phyloP scores from a whole-genome alignment of 64 coral and sea anemone species.

The Porites australiensis region DNA sequence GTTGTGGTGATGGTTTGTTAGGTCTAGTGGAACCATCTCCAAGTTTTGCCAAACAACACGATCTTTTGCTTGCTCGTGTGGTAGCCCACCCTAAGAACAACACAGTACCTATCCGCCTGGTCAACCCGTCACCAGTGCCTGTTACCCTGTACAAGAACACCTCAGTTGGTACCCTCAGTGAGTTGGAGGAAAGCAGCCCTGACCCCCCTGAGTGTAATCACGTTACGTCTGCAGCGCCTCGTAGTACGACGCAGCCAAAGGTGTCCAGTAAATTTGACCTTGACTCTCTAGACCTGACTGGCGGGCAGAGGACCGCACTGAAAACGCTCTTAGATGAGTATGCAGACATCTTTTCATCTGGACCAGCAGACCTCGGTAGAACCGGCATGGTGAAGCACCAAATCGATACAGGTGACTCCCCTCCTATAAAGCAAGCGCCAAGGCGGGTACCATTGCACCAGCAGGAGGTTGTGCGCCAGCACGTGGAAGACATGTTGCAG shows the following conservation, averaged over 20 bases:
- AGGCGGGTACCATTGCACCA: conserved; percentile 21
- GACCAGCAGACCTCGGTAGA: conserved; percentile 25
- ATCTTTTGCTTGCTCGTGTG: too few species aligned
- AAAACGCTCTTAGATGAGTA: not conserved
- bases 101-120: not conserved
- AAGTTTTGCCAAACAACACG: too few species aligned
- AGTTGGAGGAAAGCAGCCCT: not conserved
- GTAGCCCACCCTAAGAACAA: too few species aligned
- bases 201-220: not conserved
- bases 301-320: not conserved
- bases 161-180: conserved; percentile 1
- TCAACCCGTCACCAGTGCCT: not conserved
- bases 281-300: not conserved
- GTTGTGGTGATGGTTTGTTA: not conserved
- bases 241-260: not conserved
- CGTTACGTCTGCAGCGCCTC: not conserved
- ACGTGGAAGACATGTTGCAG: conserved; percentile 31
- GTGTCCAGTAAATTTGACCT: not conserved
- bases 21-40: conserved; percentile 12
- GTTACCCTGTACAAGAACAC: conserved; percentile 12
- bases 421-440: conserved; percentile 26
- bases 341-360: conserved; percentile 8
- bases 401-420: conserved; percentile 26
- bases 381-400: conserved; percentile 53
- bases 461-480: not conserved